Conservation (phyloP, 2,113 vertebrate species). For the Otolemur garnettii region DNA sequence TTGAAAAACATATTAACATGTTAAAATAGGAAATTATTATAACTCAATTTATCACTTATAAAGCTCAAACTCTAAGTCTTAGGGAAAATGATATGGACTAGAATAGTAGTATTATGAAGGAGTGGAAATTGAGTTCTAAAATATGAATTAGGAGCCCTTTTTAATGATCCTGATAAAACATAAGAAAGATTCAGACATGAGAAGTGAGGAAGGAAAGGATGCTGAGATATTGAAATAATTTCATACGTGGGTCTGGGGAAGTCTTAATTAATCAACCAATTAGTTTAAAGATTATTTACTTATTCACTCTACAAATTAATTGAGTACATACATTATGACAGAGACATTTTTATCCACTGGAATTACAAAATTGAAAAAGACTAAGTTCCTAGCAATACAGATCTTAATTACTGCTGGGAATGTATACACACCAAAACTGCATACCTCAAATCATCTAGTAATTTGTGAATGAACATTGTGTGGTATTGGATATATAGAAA, state of each 20-base stretch:
- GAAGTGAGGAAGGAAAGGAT: not conserved
- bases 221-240: not conserved
- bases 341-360: not conserved
- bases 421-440: not conserved
- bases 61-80: not conserved
- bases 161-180: not conserved
- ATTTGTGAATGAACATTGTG: not conserved
- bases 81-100: not conserved
- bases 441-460: not conserved
- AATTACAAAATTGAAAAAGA: not conserved
- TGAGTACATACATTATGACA: not conserved
- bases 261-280: not conserved
- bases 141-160: not conserved
- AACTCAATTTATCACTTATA: not conserved
- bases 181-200: not conserved
- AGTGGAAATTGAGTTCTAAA: not conserved
- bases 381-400: not conserved
- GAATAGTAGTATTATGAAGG: not conserved
- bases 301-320: not conserved
- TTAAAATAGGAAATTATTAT: not conserved
- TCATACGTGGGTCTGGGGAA: not conserved
- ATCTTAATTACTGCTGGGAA: not conserved
- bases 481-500: not conserved
- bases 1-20: not conserved
- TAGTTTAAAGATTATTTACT: not conserved